These are phyloP conservation scores for Caligus rogercresseyi DNA, from an alignment of 1,140 invertebrate species.

Conservation along the genomic window DNA sequence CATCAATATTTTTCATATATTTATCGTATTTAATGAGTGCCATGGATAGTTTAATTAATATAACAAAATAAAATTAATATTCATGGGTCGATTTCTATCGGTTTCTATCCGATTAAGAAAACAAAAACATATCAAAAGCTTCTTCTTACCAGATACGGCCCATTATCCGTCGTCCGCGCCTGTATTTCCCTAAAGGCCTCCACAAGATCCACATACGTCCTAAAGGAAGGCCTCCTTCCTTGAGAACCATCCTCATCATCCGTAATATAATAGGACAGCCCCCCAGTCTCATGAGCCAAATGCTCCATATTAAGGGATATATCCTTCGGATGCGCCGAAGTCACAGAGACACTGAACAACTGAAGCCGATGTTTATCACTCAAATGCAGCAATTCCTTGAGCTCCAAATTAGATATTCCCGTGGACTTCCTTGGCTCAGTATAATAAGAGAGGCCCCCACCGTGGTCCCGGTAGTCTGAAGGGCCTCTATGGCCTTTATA, in stretches of 20 bases:
- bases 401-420: neutral
- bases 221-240: neutral
- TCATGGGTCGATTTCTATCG: too few relatives aligned
- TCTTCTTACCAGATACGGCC: constrained; percentile 10
- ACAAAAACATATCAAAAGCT: too few relatives aligned
- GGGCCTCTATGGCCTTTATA: neutral
- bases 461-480: neutral
- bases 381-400: neutral
- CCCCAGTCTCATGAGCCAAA: constrained; percentile 4
- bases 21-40: too few relatives aligned
- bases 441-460: constrained; percentile 4
- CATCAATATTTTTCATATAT: too few relatives aligned
- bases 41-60: too few relatives aligned
- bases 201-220: constrained; percentile 7
- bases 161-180: constrained; percentile 4
- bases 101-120: too few relatives aligned
- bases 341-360: neutral
- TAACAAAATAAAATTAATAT: too few relatives aligned
- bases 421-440: constrained; percentile 2
- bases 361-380: constrained; percentile 1
- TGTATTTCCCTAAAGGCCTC: constrained; percentile 16
- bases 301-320: neutral
- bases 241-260: neutral
- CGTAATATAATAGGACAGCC: constrained; percentile 4
- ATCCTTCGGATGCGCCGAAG: neutral